Evolutionary conservation across 2,797 vertebrate genomes (phyloP).

Genomic region (Sebastes vulpes): DNA sequence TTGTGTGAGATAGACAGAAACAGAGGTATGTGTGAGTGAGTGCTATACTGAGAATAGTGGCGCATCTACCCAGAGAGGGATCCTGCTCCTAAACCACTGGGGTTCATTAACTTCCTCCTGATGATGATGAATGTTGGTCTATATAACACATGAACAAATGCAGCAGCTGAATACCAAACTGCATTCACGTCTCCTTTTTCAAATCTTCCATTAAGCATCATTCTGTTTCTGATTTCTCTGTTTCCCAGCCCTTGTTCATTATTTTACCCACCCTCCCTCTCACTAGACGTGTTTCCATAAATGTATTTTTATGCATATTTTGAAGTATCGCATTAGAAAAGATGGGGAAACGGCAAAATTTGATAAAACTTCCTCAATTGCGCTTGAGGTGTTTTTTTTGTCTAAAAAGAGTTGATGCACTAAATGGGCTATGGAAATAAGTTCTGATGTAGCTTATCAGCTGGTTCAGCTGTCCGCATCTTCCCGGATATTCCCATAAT

Average conservation of each 20-base stretch:
- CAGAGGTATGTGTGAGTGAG: neutral
- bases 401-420: neutral
- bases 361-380: neutral
- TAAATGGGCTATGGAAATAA: neutral
- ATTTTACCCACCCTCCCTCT: neutral
- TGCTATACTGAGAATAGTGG: slow-evolving; percentile 14
- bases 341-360: neutral
- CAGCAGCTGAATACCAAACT: slow-evolving; percentile 14
- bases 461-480: neutral
- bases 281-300: neutral
- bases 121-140: slow-evolving; percentile 41
- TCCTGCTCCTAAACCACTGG: slow-evolving; percentile 25
- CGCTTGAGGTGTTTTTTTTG: neutral
- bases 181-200: neutral
- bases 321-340: neutral
- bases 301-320: neutral
- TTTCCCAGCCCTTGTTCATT: neutral
- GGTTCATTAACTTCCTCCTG: slow-evolving; percentile 58
- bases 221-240: neutral
- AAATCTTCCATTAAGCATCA: neutral
- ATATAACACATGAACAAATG: slow-evolving; percentile 26
- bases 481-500: neutral
- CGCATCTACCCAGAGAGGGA: slow-evolving; percentile 18
- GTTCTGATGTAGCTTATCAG: neutral
- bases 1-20: neutral